phyloP scores from a whole-genome alignment of 2,797 vertebrate species.

The Notolepis coatsorum region DNA sequence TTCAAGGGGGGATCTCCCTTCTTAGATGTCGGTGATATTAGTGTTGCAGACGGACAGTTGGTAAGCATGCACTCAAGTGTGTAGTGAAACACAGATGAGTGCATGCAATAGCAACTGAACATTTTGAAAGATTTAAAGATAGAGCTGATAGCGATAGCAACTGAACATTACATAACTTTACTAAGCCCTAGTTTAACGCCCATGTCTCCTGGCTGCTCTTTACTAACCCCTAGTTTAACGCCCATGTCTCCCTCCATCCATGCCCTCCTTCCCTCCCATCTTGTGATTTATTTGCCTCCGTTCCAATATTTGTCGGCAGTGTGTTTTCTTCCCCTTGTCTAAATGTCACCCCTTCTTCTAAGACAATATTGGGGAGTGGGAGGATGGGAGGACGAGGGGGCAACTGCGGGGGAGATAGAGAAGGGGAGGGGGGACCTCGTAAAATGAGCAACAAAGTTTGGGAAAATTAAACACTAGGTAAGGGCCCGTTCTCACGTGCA shows the following conservation, averaged over 20 bases:
- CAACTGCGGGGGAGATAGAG: slow-evolving; percentile 56
- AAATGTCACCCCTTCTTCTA: slow-evolving; percentile 89
- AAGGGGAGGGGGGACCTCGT: slow-evolving; percentile 71
- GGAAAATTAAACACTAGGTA: slow-evolving; percentile 90
- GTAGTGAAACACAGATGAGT: too few species aligned
- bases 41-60: too few species aligned
- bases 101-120: too few species aligned
- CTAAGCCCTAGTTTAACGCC: neutral
- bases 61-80: too few species aligned
- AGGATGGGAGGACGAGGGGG: slow-evolving; percentile 75
- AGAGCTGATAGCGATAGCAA: too few species aligned
- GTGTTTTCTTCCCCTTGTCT: slow-evolving; percentile 86
- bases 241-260: slow-evolving; percentile 19
- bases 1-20: too few species aligned
- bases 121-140: too few species aligned
- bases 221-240: slow-evolving; percentile 40
- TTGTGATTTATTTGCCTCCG: slow-evolving; percentile 86
- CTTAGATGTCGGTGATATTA: too few species aligned
- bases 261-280: slow-evolving; percentile 52
- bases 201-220: slow-evolving; percentile 26
- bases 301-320: slow-evolving; percentile 88
- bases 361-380: slow-evolving; percentile 81
- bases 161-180: too few species aligned
- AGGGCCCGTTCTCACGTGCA: slow-evolving; percentile 72
- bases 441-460: slow-evolving; percentile 89